phyloP scores from a whole-genome alignment of 2,797 vertebrate genomes.

The Eleutherodactylus coqui region DNA sequence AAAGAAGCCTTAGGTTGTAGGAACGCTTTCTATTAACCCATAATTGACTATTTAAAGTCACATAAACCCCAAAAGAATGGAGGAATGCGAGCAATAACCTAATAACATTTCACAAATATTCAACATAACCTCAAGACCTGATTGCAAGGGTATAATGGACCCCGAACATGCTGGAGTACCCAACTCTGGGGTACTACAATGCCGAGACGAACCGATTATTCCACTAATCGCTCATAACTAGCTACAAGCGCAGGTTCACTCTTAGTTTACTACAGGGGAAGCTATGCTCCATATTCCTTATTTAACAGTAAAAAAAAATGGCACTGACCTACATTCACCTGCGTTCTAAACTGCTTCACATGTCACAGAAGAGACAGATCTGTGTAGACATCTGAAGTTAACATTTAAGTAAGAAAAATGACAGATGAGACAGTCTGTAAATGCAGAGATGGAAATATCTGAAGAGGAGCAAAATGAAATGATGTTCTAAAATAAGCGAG shows the following conservation, averaged over 20 bases:
- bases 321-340: slow-evolving; percentile 6
- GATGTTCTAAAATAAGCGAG: slow-evolving; percentile 11
- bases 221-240: too few species aligned
- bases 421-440: slow-evolving; percentile 31
- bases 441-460: slow-evolving; percentile 17
- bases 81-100: too few species aligned
- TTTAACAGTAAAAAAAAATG: background rate
- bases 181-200: too few species aligned
- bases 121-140: too few species aligned
- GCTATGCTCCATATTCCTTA: background rate
- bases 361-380: slow-evolving; percentile 3
- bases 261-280: background rate
- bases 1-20: too few species aligned
- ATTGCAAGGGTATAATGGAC: too few species aligned
- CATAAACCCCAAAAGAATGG: too few species aligned
- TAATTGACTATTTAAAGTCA: too few species aligned
- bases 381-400: background rate
- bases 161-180: too few species aligned
- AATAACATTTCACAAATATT: too few species aligned
- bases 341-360: background rate
- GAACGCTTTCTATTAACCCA: too few species aligned
- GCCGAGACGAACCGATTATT: too few species aligned
- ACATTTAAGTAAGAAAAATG: slow-evolving; percentile 23
- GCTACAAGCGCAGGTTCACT: background rate
- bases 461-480: slow-evolving; percentile 16